Evolutionary conservation across 2,888 invertebrate genomes (phyloP), one percentile per base, ranked within the genome.

Genomic region (Pycnomerus fuliginosus): DNA sequence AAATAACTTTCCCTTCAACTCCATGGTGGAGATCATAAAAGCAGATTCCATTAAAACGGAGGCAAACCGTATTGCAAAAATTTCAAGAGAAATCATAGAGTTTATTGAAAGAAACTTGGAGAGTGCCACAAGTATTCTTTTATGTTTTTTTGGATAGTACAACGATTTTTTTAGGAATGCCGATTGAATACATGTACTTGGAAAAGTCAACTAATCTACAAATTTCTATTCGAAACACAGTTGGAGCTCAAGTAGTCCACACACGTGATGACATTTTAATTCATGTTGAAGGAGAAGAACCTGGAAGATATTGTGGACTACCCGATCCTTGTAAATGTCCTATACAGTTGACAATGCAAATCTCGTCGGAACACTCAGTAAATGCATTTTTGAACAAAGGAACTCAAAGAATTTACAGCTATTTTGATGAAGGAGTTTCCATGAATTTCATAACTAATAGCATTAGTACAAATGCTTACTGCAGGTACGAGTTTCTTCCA

Each of bases 401-500:
- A 13, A 44, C 36, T n/a, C 63, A 70, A 50, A 58, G 70, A 43
- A 54, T 65, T 37, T 72, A 62, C 48, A 66, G 59, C 36, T 70
- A 65, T 42, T 55, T 63, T 31, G 59, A 63, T 48, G 60, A 58
- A 8, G 49, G 44, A 8, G 54, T 65, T 33, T 58, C 54, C 11
- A 44, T 68, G n/a, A 61, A 68, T 50, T 48, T 70, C 12, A 53
- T 65, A 11, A 70, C 68, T 0, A 64, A 65, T 37, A 66, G 62
- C 34, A 52, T 64, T 30, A 70, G 68, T 48, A 62, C 53, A 8
- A 59, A 54, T 28, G 35, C 52, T 4, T 30, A 34, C 14, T 72
- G 71, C 58, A 61, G 64, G 65, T 48, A 27, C 1, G 11, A 25
- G 23, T 10, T 24, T 40, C 5, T 36, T 12, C 12, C 25, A 27